These are phyloP conservation scores for Diachasma alloeum DNA, from an alignment of 1,140 invertebrate genomes.

Conservation along the genomic window DNA sequence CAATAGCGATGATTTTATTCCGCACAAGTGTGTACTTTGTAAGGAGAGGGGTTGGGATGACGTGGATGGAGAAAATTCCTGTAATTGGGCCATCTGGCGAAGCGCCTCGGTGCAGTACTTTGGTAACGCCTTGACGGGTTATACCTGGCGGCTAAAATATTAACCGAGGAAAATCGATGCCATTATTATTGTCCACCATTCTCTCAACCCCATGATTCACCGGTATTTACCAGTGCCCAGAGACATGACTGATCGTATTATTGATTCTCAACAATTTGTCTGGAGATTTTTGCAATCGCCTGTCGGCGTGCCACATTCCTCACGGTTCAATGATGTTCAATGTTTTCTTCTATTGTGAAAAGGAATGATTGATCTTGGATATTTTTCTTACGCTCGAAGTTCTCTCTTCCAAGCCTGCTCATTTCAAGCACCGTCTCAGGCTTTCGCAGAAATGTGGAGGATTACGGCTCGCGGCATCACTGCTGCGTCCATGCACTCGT, in stretches of 20 bases:
- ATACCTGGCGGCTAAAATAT: not conserved
- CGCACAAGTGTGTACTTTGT: not conserved
- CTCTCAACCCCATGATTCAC: not conserved
- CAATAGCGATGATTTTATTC: no score
- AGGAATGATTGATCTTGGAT: not conserved
- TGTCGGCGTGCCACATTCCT: not conserved
- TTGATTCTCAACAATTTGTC: slow-evolving; percentile 5
- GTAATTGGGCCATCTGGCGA: not conserved
- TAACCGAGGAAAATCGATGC: not conserved
- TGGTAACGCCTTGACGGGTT: slow-evolving; percentile 1
- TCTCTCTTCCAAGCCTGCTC: no score
- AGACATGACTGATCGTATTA: not conserved
- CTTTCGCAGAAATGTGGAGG: not conserved
- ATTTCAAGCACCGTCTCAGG: no score
- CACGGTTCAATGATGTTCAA: not conserved
- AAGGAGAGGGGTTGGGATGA: not conserved
- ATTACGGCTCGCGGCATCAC: no score
- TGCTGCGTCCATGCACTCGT: no score
- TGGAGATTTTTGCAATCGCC: not conserved
- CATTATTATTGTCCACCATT: slow-evolving; percentile 5
- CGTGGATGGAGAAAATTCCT: not conserved
- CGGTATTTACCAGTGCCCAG: not conserved
- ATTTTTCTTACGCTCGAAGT: no score
- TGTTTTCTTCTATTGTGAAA: no score
- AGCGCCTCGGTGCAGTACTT: not conserved